Conservation (phyloP, 2,888 invertebrate species). For the Xanthorhoe spadicearia region DNA sequence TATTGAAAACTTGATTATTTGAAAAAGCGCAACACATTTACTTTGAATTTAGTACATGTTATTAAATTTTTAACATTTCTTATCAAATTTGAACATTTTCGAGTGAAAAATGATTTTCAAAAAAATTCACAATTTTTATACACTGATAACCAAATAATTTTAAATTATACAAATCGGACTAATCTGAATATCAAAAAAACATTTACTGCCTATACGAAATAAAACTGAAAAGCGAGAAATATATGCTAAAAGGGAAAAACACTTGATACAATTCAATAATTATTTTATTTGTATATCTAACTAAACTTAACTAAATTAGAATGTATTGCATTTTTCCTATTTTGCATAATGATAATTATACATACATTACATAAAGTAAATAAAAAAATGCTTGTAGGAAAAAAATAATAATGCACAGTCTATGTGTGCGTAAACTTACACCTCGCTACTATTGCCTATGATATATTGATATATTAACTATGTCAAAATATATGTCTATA, state of each 20-base stretch:
- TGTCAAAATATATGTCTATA: constrained; percentile 36
- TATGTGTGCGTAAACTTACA: constrained; percentile 58
- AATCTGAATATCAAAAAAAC: constrained; percentile 14
- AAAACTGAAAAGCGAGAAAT: constrained; percentile 45
- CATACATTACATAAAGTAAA: constrained; percentile 52
- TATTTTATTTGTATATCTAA: constrained; percentile 63
- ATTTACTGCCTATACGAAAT: constrained; percentile 10
- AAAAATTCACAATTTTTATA: constrained; percentile 19
- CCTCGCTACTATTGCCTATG: constrained; percentile 37
- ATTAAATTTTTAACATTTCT: constrained; percentile 34
- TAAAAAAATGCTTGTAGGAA: constrained; percentile 60
- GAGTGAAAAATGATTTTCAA: constrained; percentile 13
- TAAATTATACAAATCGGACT: constrained; percentile 4
- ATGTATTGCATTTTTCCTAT: constrained; percentile 75
- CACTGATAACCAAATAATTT: constrained; percentile 18
- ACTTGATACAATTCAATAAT: constrained; percentile 32
- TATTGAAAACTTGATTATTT: constrained; percentile 82
- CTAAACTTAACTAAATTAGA: constrained; percentile 72
- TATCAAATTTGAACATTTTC: constrained; percentile 21
- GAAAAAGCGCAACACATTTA: constrained; percentile 78
- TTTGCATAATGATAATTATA: constrained; percentile 54
- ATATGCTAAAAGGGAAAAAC: constrained; percentile 49
- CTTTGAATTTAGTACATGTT: constrained; percentile 47
- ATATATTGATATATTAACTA: constrained; percentile 37
- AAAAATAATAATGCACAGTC: constrained; percentile 60